A percentile compares a stretch with the other conserved stretches of the same genome.
phyloP scores from a whole-genome alignment of 2,797 vertebrate genomes.

The Emys orbicularis region DNA sequence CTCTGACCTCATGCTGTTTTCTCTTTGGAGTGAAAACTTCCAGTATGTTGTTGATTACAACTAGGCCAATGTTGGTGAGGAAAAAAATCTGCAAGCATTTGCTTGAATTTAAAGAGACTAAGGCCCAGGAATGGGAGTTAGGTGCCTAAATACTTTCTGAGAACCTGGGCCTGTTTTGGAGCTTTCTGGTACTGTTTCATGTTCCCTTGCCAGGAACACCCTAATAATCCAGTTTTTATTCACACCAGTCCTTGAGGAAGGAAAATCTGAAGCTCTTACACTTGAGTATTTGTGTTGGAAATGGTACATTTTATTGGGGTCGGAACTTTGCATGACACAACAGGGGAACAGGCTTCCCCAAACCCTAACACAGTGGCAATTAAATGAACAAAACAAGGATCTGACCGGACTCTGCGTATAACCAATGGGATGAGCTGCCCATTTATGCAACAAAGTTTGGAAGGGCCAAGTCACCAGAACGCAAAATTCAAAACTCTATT shows the following conservation, averaged over 20 bases:
- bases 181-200: background rate
- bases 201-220: background rate
- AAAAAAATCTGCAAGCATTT: background rate
- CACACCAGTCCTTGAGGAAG: background rate
- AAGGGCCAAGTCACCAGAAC: rapidly evolving
- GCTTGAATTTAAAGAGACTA: background rate
- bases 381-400: background rate
- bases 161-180: background rate
- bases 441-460: background rate
- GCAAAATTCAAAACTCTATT: rapidly evolving
- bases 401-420: background rate
- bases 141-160: background rate
- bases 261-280: background rate
- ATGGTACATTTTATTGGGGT: background rate
- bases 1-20: background rate
- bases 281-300: background rate
- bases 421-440: background rate
- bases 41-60: background rate
- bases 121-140: background rate
- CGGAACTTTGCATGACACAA: background rate
- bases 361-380: background rate
- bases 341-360: background rate
- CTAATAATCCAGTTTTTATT: background rate
- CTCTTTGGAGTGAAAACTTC: background rate
- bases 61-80: background rate